Percentiles rank a stretch among this genome's conserved stretches.
Evolutionary conservation across 2,113 vertebrate species (phyloP).

Genomic region (Scalopus aquaticus): DNA sequence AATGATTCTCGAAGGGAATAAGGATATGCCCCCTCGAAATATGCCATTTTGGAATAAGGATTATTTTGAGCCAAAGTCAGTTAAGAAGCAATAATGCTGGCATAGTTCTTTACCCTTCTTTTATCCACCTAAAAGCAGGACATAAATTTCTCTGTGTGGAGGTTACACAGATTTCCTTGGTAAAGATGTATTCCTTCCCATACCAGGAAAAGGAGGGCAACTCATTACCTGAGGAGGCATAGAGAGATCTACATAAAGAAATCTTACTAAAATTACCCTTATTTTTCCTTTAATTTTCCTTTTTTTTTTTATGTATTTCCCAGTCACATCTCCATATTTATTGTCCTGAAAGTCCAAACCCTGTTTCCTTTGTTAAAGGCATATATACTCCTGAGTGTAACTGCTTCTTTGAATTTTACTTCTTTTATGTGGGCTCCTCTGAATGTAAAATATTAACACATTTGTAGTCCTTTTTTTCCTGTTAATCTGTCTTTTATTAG

Average conservation of each 20-base stretch:
- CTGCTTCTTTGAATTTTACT: neutral
- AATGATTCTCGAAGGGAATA: neutral
- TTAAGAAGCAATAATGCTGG: neutral
- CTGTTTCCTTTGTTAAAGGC: neutral
- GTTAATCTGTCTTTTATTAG: neutral
- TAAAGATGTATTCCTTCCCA: neutral
- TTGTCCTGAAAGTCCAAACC: neutral
- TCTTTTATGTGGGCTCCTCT: neutral
- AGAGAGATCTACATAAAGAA: neutral
- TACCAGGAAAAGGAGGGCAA: neutral
- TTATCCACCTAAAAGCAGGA: neutral
- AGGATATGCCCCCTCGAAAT: neutral
- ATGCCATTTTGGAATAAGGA: neutral
- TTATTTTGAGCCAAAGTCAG: conserved; percentile 9
- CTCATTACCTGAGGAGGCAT: neutral
- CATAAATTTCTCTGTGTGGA: neutral
- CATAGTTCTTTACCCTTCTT: neutral
- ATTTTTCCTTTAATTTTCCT: neutral
- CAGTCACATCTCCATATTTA: neutral
- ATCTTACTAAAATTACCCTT: neutral
- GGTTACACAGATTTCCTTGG: neutral
- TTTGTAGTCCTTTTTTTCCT: neutral
- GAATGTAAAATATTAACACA: neutral
- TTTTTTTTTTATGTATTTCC: neutral
- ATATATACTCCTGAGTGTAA: neutral